Percentiles rank a stretch among this genome's conserved stretches.
Evolutionary conservation across 2,797 vertebrate genomes (phyloP).

Genomic region (Chrosomus eos): DNA sequence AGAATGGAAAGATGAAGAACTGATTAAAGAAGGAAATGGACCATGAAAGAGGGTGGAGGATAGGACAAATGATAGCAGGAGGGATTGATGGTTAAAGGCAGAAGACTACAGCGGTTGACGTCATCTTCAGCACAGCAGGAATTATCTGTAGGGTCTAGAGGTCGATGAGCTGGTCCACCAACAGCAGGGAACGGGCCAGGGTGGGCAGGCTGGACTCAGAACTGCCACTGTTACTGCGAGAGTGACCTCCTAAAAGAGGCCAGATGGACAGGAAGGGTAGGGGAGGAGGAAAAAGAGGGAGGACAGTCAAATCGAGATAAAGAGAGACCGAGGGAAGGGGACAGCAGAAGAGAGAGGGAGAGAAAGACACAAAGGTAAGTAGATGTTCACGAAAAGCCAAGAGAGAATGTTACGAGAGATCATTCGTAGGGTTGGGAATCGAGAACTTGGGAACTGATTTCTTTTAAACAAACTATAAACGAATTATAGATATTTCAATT

Average conservation of each 20-base stretch:
- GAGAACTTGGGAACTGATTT: not conserved
- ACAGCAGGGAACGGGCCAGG: slow-evolving; percentile 97
- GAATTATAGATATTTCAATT: not conserved
- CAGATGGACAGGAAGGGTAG: slow-evolving; percentile 77
- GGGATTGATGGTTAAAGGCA: slow-evolving; percentile 42
- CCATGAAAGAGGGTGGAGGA: slow-evolving; percentile 24
- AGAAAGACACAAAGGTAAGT: slow-evolving; percentile 31
- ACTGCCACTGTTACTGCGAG: slow-evolving; percentile 98
- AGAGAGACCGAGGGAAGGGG: slow-evolving; percentile 1
- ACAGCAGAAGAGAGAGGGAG: slow-evolving; percentile 27
- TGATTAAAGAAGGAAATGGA: slow-evolving; percentile 18
- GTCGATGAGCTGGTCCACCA: slow-evolving; percentile 99
- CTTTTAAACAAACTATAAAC: not conserved
- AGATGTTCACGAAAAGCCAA: not conserved
- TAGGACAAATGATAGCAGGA: slow-evolving; percentile 55
- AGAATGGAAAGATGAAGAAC: slow-evolving; percentile 24
- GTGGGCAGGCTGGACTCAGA: slow-evolving; percentile 99
- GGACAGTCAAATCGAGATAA: not conserved
- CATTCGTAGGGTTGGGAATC: not conserved
- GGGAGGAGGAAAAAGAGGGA: slow-evolving; percentile 14
- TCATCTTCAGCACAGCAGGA: slow-evolving; percentile 64
- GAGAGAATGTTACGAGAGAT: not conserved
- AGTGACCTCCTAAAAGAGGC: slow-evolving; percentile 96
- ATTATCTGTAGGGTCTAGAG: slow-evolving; percentile 75
- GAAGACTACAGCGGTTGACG: slow-evolving; percentile 15